These are phyloP conservation scores for Cheilinus undulatus DNA, from an alignment of 2,113 vertebrate species.

Conservation along the genomic window DNA sequence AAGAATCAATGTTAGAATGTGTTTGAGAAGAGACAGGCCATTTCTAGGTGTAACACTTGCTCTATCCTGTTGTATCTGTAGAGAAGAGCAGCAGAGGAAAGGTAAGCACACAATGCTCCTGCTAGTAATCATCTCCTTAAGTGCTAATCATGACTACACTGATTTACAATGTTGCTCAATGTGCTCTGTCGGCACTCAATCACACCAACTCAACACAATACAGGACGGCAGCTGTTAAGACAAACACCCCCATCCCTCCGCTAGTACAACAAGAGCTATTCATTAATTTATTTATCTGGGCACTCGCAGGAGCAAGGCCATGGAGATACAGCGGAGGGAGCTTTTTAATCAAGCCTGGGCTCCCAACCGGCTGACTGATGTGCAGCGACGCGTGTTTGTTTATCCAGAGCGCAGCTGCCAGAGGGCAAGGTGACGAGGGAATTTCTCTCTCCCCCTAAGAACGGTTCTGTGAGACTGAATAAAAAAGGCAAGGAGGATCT, in stretches of 20 bases:
- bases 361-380: slow-evolving; percentile 70
- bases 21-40: too few relatives aligned
- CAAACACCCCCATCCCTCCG: slow-evolving; percentile 29
- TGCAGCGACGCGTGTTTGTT: slow-evolving; percentile 75
- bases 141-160: slow-evolving; percentile 32
- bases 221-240: slow-evolving; percentile 53
- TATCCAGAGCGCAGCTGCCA: slow-evolving; percentile 78
- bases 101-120: slow-evolving; percentile 32
- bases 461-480: slow-evolving; percentile 9
- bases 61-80: not conserved
- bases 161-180: slow-evolving; percentile 28
- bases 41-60: not conserved
- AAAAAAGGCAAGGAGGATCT: slow-evolving; percentile 54
- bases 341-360: slow-evolving; percentile 76
- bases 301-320: slow-evolving; percentile 67
- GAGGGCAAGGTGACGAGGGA: slow-evolving; percentile 72
- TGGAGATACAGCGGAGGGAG: slow-evolving; percentile 61
- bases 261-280: slow-evolving; percentile 62
- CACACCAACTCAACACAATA: slow-evolving; percentile 41
- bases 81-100: not conserved
- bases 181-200: slow-evolving; percentile 38
- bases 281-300: slow-evolving; percentile 75
- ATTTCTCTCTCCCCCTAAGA: slow-evolving; percentile 51
- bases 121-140: slow-evolving; percentile 50
- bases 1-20: not conserved